Percentiles rank a stretch among this genome's conserved stretches.
Conservation (phyloP, 1,140 invertebrate species). For the Camponotus pennsylvanicus region DNA sequence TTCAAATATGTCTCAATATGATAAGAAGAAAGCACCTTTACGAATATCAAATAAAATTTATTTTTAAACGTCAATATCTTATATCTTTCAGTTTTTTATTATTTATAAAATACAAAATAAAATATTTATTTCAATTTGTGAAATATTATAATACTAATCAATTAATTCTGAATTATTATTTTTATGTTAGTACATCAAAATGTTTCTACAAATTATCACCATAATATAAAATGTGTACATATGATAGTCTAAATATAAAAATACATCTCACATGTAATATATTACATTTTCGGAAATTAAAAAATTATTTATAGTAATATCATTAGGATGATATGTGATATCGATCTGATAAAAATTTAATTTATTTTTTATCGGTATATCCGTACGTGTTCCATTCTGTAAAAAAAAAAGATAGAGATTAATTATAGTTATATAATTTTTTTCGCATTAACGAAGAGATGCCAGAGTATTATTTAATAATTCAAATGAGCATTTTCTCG, state of each 20-base stretch:
- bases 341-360: background rate
- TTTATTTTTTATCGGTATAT: constrained; percentile 84
- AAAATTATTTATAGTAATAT: constrained; percentile 6
- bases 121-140: background rate
- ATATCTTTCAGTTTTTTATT: too few species aligned
- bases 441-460: background rate
- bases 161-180: too few species aligned
- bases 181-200: too few species aligned
- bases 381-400: constrained; percentile 90
- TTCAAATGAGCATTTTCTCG: background rate
- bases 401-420: constrained; percentile 71
- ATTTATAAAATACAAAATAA: constrained; percentile 1
- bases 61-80: too few species aligned
- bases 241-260: background rate
- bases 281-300: background rate
- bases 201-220: too few species aligned
- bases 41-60: too few species aligned
- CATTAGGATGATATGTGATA: background rate
- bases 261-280: background rate
- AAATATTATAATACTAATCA: too few species aligned
- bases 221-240: constrained; percentile 13
- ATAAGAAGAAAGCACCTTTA: too few species aligned
- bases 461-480: background rate
- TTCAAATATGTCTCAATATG: too few species aligned
- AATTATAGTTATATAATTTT: background rate